Conservation (phyloP, 2,797 vertebrate species). For the Percopsis omiscomaycus region DNA sequence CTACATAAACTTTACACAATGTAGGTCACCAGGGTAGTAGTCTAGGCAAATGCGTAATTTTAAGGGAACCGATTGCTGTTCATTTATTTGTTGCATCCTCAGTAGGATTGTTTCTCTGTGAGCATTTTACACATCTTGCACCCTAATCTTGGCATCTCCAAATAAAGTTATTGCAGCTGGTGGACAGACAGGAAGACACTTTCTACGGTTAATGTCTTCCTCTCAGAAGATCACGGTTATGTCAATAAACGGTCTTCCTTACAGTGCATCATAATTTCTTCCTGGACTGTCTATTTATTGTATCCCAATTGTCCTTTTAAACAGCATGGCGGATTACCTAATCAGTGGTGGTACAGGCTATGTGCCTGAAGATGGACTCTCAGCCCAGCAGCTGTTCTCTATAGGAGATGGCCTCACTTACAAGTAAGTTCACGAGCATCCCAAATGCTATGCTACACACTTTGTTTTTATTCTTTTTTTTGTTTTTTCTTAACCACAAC, state of each 20-base stretch:
- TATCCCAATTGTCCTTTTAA: slow-evolving; percentile 25
- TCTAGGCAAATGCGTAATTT: not conserved
- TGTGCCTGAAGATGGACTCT: slow-evolving; percentile 90
- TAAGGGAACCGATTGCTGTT: not conserved
- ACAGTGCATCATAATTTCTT: slow-evolving; percentile 12
- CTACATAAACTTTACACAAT: slow-evolving; percentile 62
- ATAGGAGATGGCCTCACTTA: slow-evolving; percentile 90
- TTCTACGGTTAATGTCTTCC: slow-evolving; percentile 49
- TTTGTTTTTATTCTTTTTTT: slow-evolving; percentile 13
- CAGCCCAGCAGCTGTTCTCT: slow-evolving; percentile 91
- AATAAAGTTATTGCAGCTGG: not conserved
- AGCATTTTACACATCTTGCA: not conserved
- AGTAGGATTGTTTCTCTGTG: too few species aligned
- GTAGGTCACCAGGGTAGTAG: slow-evolving; percentile 60
- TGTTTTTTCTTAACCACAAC: not conserved
- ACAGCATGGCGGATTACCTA: slow-evolving; percentile 93
- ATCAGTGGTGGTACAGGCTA: slow-evolving; percentile 94
- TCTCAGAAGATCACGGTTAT: slow-evolving; percentile 46
- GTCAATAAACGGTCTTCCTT: slow-evolving; percentile 23
- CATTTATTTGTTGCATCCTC: not conserved
- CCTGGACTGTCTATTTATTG: slow-evolving; percentile 6
- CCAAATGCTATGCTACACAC: not conserved
- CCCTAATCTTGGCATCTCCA: too few species aligned
- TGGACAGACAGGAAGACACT: slow-evolving; percentile 17
- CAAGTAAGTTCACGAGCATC: slow-evolving; percentile 81